These are phyloP conservation scores for Dipodomys ordii DNA, from an alignment of 2,113 vertebrate genomes.

Conservation along the genomic window DNA sequence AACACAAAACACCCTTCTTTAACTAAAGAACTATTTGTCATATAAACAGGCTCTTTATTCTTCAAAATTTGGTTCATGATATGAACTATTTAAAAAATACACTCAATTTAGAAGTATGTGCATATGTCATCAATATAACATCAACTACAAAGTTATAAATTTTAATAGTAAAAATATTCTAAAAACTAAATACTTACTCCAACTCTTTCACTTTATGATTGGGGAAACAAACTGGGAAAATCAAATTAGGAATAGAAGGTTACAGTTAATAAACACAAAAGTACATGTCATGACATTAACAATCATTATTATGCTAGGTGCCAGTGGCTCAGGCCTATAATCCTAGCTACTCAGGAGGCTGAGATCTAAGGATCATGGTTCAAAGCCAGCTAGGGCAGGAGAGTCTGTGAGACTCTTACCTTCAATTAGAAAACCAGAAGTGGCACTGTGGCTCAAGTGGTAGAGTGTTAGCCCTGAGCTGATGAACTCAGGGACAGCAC, in stretches of 20 bases:
- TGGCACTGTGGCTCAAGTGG: too few relatives aligned
- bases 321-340: too few relatives aligned
- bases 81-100: too few relatives aligned
- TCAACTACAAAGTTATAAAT: neutral
- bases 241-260: neutral
- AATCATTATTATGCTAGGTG: neutral
- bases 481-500: too few relatives aligned
- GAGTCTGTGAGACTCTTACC: too few relatives aligned
- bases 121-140: neutral
- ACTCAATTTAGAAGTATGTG: neutral
- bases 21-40: neutral
- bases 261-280: neutral
- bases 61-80: neutral
- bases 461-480: too few relatives aligned
- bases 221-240: neutral
- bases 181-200: neutral
- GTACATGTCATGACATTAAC: neutral
- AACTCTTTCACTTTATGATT: slow-evolving; percentile 8
- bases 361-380: too few relatives aligned
- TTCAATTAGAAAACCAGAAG: too few relatives aligned
- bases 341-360: too few relatives aligned
- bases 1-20: neutral
- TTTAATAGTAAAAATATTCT: slow-evolving; percentile 40
- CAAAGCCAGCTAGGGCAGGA: too few relatives aligned
- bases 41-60: neutral